Conservation (phyloP, 1,140 invertebrate genomes). For the Physella acuta region DNA sequence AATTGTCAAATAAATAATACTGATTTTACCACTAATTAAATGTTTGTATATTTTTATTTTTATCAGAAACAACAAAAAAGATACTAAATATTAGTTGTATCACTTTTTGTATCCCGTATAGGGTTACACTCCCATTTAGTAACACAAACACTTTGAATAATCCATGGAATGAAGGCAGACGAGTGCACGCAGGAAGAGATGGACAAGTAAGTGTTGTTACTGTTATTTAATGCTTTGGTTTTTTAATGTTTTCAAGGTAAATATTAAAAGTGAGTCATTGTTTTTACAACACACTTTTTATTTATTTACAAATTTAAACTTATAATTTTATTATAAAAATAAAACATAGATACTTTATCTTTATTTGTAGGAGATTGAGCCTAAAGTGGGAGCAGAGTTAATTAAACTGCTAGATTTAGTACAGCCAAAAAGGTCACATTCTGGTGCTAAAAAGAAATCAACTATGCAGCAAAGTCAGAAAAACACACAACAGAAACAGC, state of each 20-base stretch:
- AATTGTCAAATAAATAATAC: background rate
- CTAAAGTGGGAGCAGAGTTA: slow-evolving; percentile 6
- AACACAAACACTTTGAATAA: slow-evolving; percentile 61
- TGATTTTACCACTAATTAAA: background rate
- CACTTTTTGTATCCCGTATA: slow-evolving; percentile 39
- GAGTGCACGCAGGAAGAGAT: slow-evolving; percentile 63
- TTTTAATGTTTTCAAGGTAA: background rate
- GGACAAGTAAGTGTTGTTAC: slow-evolving; percentile 59
- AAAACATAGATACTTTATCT: background rate
- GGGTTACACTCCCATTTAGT: slow-evolving; percentile 63
- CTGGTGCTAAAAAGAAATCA: background rate
- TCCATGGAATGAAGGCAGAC: slow-evolving; percentile 63
- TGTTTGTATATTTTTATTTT: background rate
- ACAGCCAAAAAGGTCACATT: background rate
- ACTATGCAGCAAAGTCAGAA: background rate
- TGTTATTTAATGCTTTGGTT: background rate
- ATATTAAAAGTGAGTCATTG: background rate
- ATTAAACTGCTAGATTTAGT: slow-evolving; percentile 4
- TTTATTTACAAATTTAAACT: background rate
- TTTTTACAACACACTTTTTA: background rate
- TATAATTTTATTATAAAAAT: background rate
- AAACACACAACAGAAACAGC: background rate
- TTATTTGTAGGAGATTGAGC: slow-evolving; percentile 2
- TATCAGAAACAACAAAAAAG: background rate
- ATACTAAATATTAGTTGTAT: too few relatives aligned